These are phyloP conservation scores for Lepidochitona cinerea DNA, from an alignment of 2,888 invertebrate genomes.

Conservation along the genomic window DNA sequence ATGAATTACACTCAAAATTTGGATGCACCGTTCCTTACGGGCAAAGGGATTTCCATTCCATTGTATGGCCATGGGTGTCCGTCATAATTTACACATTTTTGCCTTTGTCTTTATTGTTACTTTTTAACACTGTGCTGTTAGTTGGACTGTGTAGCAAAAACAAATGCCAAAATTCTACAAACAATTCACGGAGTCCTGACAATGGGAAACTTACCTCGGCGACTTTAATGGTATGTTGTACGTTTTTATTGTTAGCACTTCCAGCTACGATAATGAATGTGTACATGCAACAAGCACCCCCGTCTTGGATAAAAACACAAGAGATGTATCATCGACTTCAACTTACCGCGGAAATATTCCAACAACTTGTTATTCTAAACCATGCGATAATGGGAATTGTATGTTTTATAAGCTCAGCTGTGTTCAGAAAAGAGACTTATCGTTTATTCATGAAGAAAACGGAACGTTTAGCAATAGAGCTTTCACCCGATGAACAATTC, in stretches of 20 bases:
- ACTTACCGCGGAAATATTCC: constrained; percentile 9
- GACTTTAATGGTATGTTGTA: constrained; percentile 37
- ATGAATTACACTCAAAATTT: constrained; percentile 46
- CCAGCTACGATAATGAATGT: constrained; percentile 33
- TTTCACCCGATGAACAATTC: not conserved
- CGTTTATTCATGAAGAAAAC: not conserved
- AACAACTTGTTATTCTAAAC: constrained; percentile 37
- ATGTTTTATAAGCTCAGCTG: not conserved
- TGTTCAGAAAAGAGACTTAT: not conserved
- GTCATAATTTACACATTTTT: constrained; percentile 58
- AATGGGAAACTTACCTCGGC: constrained; percentile 39
- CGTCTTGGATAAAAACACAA: not conserved
- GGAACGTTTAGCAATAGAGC: not conserved
- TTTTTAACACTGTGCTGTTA: constrained; percentile 42
- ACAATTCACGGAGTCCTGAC: not conserved
- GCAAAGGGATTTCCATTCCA: constrained; percentile 51
- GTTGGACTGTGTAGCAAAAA: constrained; percentile 38
- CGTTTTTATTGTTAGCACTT: constrained; percentile 44
- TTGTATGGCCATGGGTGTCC: constrained; percentile 64
- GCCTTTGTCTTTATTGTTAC: constrained; percentile 51
- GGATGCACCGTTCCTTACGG: constrained; percentile 49
- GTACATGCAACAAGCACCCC: constrained; percentile 7
- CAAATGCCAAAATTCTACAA: constrained; percentile 18
- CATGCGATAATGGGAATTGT: constrained; percentile 27
- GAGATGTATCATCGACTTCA: not conserved